Evolutionary conservation across 35 echinoderm and acorn worm genomes (phyloP), one percentile per base, ranked within the genome.

Genomic region (Heliocidaris tuberculata): DNA sequence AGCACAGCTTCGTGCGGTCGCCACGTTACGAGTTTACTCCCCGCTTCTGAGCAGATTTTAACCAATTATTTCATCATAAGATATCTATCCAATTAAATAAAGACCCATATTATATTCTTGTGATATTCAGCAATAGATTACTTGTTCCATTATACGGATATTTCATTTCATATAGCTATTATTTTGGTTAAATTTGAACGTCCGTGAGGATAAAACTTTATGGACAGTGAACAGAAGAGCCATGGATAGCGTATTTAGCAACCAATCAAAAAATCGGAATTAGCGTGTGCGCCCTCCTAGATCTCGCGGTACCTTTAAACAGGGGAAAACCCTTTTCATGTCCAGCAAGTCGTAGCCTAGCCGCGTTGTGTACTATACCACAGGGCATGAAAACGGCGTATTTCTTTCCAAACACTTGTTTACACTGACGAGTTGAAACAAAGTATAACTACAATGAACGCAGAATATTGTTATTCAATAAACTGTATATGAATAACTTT

Each of bases 231-330:
- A 17, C n/a, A 5, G 91, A 93, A 93, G 91, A 88, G 94, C 94
- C 70, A 31, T 13, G 47, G 29, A 54, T 90, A 59, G 94, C 94
- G 94, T 95, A 95, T 95, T 86, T 95, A 95, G 94, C 94, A 95
- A 95, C 94, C 94, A 95, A 95, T 95, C 47, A 88, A 85, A 95
- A 95, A 90, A n/a, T 32, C 16, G 94, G 30, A 88, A 49, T 49
- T 89, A 49, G 31, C 31, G 21, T 47, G 94, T 32, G 59, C 94
- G 86, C 94, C 94, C 94, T 95, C 85, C 11, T 30, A 90, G 85
- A 30, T 85, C 27, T 85, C 30, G 60, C 93, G 59, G 59, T 94
- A 94, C 30, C 59, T 94, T 94, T 85, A 59, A 94, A 94, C 13
- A 21, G 93, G 93, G 93, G 65, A 94, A 85, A 47, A 65, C 60